A percentile compares a stretch with the other conserved stretches of the same genome.
These are phyloP conservation scores for Peromyscus melanophrys DNA, from an alignment of 2,797 vertebrate species.

Conservation along the genomic window DNA sequence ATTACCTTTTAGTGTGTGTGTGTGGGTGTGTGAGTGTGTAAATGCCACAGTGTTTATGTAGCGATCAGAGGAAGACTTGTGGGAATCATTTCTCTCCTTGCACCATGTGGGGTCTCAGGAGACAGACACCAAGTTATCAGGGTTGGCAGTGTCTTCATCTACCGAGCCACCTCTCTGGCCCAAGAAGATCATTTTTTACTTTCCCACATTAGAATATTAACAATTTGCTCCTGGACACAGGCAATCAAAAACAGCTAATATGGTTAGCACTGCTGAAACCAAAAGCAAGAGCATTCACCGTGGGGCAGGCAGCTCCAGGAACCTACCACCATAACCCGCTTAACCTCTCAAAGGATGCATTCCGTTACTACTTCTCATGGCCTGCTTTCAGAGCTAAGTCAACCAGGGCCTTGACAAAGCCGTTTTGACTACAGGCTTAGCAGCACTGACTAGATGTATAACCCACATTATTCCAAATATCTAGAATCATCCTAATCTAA, in stretches of 20 bases:
- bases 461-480: neutral
- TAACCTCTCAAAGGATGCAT: constrained; percentile 48
- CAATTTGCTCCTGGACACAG: neutral
- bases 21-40: neutral
- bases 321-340: neutral
- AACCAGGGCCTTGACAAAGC: neutral
- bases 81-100: neutral
- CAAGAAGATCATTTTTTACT: constrained; percentile 17
- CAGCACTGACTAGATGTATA: constrained; percentile 16
- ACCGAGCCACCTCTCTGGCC: neutral
- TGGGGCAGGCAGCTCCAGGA: neutral
- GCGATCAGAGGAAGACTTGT: neutral
- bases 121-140: neutral
- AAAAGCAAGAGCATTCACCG: neutral
- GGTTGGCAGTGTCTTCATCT: neutral
- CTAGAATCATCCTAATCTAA: neutral
- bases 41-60: neutral
- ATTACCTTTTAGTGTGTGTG: neutral
- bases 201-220: neutral
- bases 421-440: neutral
- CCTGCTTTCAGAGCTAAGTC: constrained; percentile 13
- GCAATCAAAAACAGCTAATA: constrained; percentile 21
- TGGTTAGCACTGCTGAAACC: neutral
- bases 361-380: neutral
- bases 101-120: too few species aligned